These are phyloP conservation scores for Papilio xuthus DNA, from an alignment of 1,140 invertebrate species.

Conservation along the genomic window DNA sequence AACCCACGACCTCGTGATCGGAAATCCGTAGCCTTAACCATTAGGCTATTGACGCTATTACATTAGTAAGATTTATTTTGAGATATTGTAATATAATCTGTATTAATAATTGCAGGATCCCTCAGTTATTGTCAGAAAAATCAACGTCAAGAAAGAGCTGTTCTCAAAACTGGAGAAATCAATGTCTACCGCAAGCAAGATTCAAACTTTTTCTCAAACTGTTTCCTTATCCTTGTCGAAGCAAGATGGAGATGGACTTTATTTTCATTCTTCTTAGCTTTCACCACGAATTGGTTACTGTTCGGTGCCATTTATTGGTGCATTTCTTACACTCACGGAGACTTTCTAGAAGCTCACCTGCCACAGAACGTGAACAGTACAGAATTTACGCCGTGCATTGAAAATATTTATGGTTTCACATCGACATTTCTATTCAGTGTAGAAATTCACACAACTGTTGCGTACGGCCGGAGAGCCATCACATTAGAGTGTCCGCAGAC, in stretches of 20 bases:
- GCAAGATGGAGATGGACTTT: conserved; percentile 97
- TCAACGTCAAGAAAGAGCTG: conserved; percentile 82
- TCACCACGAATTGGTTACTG: conserved; percentile 92
- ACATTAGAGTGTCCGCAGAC: conserved; percentile 96
- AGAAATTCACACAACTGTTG: conserved; percentile 95
- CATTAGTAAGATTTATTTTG: too few species aligned
- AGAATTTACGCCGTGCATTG: conserved; percentile 90
- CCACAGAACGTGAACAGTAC: conserved; percentile 83
- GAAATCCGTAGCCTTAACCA: too few species aligned
- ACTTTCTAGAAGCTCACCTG: conserved; percentile 88
- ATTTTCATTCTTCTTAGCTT: conserved; percentile 93
- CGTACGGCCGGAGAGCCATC: conserved; percentile 88
- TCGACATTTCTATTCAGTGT: conserved; percentile 94
- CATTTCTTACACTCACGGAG: conserved; percentile 93
- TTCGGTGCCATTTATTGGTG: conserved; percentile 96
- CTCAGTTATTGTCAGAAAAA: conserved; percentile 40
- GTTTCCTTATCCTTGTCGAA: conserved; percentile 91
- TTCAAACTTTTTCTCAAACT: conserved; percentile 90
- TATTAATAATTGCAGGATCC: conserved; percentile 35
- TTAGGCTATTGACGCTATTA: too few species aligned
- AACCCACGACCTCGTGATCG: too few species aligned
- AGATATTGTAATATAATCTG: neutral
- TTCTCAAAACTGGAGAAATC: conserved; percentile 96
- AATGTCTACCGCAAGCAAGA: conserved; percentile 92
- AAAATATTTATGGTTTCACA: conserved; percentile 90